Evolutionary conservation across 2,113 vertebrate species (phyloP), one percentile per base, ranked within the genome.

Genomic region (Caloenas nicobarica): DNA sequence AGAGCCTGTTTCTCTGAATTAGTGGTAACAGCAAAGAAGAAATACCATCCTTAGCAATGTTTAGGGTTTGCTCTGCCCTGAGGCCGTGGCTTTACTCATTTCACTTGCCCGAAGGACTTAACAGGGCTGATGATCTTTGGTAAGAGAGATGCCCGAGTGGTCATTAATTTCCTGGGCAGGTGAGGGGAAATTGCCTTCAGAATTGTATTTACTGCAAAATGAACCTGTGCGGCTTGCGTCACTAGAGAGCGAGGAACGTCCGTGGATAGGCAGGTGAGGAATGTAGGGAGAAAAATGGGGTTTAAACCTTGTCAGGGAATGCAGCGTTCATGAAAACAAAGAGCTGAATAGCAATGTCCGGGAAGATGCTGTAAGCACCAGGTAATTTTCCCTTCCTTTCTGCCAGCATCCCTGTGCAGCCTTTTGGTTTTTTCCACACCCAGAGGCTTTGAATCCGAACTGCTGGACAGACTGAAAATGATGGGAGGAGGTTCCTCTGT

Each of bases 221-320:
- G 57, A 93, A 91, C 62, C 69, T 3, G 0, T 21, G 61, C 3
- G 11, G 57, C 57, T 86, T 71, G 83, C 36, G 17, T 94, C 77
- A 58, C 65, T 61, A 9, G 76, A 72, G 83, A 96, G 80, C n/a
- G 5, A 48, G 33, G 17, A 64, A 79, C 0, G 28, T 57, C 86
- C 5, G 13, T 76, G 88, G 61, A 29, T 36, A 90, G 85, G 72
- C 93, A 88, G 79, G 62, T 89, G 7, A 81, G 42, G 64, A 86
- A 38, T 5, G 8, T 4, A 79, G 58, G 62, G 70, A 89, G 91
- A 70, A 83, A 91, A 95, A 94, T 79, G 62, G 66, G 23, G 57
- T 96, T 94, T 61, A 82, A 96, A 89, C 83, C 83, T 93, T 61
- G 65, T 89, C 78, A 46, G 88, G 61, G 70, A 93, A 76, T 66